Conservation (phyloP, 2,113 vertebrate species). For the Tenrec ecaudatus region DNA sequence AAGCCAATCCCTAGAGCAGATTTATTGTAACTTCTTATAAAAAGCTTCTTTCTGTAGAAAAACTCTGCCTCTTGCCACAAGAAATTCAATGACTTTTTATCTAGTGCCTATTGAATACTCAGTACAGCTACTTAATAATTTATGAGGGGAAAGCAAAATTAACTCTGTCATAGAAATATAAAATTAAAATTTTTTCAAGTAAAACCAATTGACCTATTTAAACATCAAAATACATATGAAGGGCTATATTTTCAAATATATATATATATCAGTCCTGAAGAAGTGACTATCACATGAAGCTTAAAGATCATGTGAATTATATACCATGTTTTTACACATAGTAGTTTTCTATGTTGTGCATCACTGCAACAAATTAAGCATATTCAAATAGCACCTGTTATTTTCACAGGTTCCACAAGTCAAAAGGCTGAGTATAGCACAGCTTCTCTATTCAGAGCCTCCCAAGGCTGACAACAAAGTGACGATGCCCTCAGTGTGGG, state of each 20-base stretch:
- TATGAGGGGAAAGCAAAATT: background rate
- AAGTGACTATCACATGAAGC: background rate
- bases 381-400: background rate
- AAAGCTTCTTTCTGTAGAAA: background rate
- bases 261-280: slow-evolving; percentile 13
- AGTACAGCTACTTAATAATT: background rate
- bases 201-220: background rate
- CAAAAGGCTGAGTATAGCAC: background rate
- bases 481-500: background rate
- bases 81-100: background rate
- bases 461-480: background rate
- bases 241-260: background rate
- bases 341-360: background rate
- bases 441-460: background rate
- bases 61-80: background rate
- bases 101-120: background rate
- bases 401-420: background rate
- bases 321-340: background rate
- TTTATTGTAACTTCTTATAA: background rate
- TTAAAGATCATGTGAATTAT: background rate
- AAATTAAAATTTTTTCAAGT: background rate
- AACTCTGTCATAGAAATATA: background rate
- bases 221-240: background rate
- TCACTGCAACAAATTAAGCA: no score
- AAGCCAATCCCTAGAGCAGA: background rate